These are phyloP conservation scores for Lithophane semibrunnea DNA, from an alignment of 2,888 invertebrate species.

Conservation along the genomic window DNA sequence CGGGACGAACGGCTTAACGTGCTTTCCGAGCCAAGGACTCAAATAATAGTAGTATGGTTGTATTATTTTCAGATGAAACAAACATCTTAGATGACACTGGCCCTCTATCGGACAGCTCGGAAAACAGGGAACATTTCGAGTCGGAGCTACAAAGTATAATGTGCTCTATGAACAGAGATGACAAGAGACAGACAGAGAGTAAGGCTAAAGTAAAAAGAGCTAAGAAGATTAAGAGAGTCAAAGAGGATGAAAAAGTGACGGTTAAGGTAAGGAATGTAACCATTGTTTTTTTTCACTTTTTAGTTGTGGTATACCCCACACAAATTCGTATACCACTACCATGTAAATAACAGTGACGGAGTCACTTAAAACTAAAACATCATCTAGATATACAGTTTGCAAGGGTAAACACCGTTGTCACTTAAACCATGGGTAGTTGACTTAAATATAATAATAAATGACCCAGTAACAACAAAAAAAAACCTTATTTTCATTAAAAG, in stretches of 20 bases:
- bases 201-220: conserved; percentile 46
- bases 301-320: too few relatives aligned
- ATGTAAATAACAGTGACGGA: too few relatives aligned
- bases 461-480: too few relatives aligned
- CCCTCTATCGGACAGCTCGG: conserved; percentile 50
- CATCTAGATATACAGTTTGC: too few relatives aligned
- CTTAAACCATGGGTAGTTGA: too few relatives aligned
- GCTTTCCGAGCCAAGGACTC: too few relatives aligned
- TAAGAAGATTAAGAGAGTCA: conserved; percentile 51
- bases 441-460: too few relatives aligned
- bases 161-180: conserved; percentile 38
- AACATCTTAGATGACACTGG: conserved; percentile 21
- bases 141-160: conserved; percentile 49
- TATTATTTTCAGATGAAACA: conserved; percentile 32
- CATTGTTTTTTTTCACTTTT: neutral
- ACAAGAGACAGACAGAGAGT: conserved; percentile 23
- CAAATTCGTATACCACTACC: too few relatives aligned
- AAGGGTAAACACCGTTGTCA: too few relatives aligned
- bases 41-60: neutral
- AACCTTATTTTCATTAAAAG: too few relatives aligned
- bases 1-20: too few relatives aligned
- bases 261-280: neutral
- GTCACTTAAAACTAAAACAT: too few relatives aligned
- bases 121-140: conserved; percentile 43
- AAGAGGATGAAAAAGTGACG: conserved; percentile 29